Evolutionary conservation across 2,797 vertebrate species (phyloP), one percentile per base, ranked within the genome.

Genomic region (Masticophis lateralis): DNA sequence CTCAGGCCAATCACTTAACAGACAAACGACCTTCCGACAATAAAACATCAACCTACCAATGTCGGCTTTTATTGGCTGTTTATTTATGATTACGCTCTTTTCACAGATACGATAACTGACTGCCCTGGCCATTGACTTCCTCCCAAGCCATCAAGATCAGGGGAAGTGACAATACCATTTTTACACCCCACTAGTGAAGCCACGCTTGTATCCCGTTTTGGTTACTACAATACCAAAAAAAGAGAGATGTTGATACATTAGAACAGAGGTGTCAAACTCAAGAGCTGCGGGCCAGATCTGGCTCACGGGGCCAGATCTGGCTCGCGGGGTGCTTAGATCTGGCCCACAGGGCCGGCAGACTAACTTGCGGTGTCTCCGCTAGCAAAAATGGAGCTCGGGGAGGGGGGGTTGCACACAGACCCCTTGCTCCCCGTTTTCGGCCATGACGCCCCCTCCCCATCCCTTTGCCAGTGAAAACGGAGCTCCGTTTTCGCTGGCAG

Each of bases 41-140:
- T 93, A 96, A 96, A 96, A 92, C 32, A 94, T 94, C 69, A 95
- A 92, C 86, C 90, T 0, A 55, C 91, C 20, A 18, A 47, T 91
- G 90, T 11, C 0, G 94, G 12, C 94, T 96, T 96, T 74, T 93
- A 11, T 94, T 95, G 92, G 86, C 95, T 96, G 93, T 93, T 95
- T 94, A 56, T 92, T 95, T 94, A 91, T 93, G 95, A 92, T 3
- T 13, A 16, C 57, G 1, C 89, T 89, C 90, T 94, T 94, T 94
- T 95, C 92, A 57, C 83, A 56, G 2, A 93, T 55, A 28, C 0
- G 79, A 87, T 86, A 61, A 87, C 20, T 92, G 88, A 90, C 55
- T 83, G 6, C 90, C 90, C 90, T 95, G 88, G 86, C 83, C 91
- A 92, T 94, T 63, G 11, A 1, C 93, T 95, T 95, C 57, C 86